Evolutionary conservation across 2,888 invertebrate species (phyloP).

Genomic region (Ceramica pisi): DNA sequence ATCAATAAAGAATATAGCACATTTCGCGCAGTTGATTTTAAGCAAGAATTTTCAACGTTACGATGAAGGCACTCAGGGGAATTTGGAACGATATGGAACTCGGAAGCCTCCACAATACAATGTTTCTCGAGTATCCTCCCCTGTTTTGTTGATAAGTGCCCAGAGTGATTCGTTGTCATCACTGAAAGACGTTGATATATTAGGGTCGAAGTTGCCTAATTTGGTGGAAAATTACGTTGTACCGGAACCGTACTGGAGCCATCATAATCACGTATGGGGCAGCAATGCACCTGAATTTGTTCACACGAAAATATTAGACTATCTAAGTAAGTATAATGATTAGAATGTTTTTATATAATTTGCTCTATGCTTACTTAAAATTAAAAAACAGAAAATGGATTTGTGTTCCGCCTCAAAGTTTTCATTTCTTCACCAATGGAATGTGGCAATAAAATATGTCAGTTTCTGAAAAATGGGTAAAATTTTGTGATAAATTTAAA

Average conservation of each 20-base stretch:
- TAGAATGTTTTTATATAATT: not conserved
- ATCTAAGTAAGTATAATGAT: conserved; percentile 71
- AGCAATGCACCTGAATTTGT: conserved; percentile 74
- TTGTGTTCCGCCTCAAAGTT: not conserved
- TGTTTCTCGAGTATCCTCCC: conserved; percentile 77
- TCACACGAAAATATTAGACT: conserved; percentile 77
- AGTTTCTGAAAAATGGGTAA: not conserved
- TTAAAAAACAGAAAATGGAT: fast-evolving
- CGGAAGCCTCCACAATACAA: conserved; percentile 81
- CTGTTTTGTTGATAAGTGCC: conserved; percentile 81
- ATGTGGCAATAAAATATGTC: not conserved
- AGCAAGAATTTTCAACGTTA: conserved; percentile 81
- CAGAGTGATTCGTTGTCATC: conserved; percentile 92
- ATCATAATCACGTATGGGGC: conserved; percentile 84
- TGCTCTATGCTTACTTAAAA: not conserved
- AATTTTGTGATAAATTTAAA: not conserved
- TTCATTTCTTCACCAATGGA: not conserved
- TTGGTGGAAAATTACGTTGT: conserved; percentile 91
- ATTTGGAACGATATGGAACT: conserved; percentile 79
- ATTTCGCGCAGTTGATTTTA: conserved; percentile 89
- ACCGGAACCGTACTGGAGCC: conserved; percentile 87
- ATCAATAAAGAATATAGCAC: conserved; percentile 84
- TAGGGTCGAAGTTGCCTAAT: conserved; percentile 90
- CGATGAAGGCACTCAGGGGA: conserved; percentile 79
- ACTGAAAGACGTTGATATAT: conserved; percentile 88